These are phyloP conservation scores for Endotricha flammealis DNA, from an alignment of 2,888 invertebrate species.

Conservation along the genomic window DNA sequence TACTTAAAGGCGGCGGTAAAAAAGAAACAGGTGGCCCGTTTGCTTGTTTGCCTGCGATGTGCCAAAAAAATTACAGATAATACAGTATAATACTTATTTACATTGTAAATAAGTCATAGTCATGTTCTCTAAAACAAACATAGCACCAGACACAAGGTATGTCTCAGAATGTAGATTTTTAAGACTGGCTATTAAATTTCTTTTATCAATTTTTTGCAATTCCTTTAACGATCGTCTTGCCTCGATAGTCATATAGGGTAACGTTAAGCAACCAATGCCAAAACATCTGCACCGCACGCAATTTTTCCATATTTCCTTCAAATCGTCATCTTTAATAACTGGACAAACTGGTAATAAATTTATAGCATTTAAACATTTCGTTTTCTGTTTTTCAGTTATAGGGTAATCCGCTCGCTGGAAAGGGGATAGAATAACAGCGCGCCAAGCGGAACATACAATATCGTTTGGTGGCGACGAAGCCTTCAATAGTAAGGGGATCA, in stretches of 20 bases:
- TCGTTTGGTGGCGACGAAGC: constrained; percentile 48
- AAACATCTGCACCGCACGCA: constrained; percentile 63
- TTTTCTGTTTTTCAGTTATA: constrained; percentile 64
- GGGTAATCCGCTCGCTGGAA: constrained; percentile 71
- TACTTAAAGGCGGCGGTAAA: too few relatives aligned
- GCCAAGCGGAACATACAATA: constrained; percentile 58
- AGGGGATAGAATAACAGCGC: constrained; percentile 59
- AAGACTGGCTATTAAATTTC: constrained; percentile 61
- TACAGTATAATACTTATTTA: too few relatives aligned
- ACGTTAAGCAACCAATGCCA: constrained; percentile 62
- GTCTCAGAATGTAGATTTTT: constrained; percentile 68
- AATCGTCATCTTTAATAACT: constrained; percentile 61
- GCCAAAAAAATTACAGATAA: too few relatives aligned
- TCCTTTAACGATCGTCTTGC: constrained; percentile 53
- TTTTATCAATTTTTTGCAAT: constrained; percentile 62
- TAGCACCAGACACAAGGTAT: constrained; percentile 65
- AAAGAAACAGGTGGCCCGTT: constrained; percentile 6
- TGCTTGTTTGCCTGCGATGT: too few relatives aligned
- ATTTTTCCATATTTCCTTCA: constrained; percentile 68
- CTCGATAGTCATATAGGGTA: constrained; percentile 64
- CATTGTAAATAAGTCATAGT: too few relatives aligned
- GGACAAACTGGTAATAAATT: constrained; percentile 68
- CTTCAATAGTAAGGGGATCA: constrained; percentile 60
- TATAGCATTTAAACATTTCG: constrained; percentile 59
- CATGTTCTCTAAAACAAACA: constrained; percentile 64